Conservation (phyloP, 35 echinoderm and acorn worm genomes). For the Apostichopus parvimensis region DNA sequence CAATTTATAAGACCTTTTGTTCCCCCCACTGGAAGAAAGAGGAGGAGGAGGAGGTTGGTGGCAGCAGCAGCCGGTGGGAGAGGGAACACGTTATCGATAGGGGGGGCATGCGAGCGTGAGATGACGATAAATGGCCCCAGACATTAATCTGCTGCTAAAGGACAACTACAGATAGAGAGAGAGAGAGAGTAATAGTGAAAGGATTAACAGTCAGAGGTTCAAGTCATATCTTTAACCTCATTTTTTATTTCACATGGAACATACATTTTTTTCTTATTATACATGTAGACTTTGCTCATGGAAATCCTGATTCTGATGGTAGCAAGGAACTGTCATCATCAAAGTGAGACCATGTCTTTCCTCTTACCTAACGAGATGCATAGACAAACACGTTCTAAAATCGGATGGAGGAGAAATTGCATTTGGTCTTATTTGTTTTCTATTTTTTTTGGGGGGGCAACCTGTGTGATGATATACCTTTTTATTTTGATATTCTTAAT, state of each 20-base stretch:
- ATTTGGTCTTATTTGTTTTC: too few species aligned
- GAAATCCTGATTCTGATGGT: too few species aligned
- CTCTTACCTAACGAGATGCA: too few species aligned
- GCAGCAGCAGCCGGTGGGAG: background rate
- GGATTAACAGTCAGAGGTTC: background rate
- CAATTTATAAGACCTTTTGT: constrained; percentile 19
- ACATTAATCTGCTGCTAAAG: background rate
- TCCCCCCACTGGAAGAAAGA: background rate
- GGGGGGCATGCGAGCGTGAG: background rate
- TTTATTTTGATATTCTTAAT: too few species aligned
- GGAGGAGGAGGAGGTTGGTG: background rate
- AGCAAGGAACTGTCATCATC: too few species aligned
- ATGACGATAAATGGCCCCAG: background rate
- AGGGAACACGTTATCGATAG: background rate
- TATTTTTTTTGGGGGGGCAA: too few species aligned
- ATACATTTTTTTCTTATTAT: too few species aligned
- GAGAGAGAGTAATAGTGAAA: background rate
- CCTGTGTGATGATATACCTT: too few species aligned
- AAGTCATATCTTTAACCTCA: background rate
- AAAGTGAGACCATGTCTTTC: too few species aligned
- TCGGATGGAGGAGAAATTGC: too few species aligned
- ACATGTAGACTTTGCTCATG: too few species aligned
- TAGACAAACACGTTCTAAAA: too few species aligned
- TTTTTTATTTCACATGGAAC: background rate
- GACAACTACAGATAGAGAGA: background rate